Conservation (phyloP, 2,797 vertebrate species). For the Cynodonichthys magdalenae region DNA sequence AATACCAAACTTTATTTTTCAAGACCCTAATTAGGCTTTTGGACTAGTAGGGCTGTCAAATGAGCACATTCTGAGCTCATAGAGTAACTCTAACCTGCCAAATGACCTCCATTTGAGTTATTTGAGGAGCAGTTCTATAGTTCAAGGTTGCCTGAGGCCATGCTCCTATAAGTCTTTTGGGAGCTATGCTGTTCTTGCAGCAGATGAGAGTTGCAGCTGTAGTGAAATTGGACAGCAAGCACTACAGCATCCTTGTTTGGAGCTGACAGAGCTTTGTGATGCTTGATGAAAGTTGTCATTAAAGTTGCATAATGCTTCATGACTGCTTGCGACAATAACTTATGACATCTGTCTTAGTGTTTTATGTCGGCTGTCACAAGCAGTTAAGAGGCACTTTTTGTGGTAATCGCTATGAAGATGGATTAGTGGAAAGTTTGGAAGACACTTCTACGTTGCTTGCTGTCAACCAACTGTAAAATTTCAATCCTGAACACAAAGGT, state of each 20-base stretch:
- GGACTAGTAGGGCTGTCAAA: constrained; percentile 41
- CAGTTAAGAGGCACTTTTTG: constrained; percentile 60
- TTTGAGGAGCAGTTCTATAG: constrained; percentile 57
- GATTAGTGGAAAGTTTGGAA: constrained; percentile 63
- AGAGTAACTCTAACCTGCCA: constrained; percentile 46
- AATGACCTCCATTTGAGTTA: constrained; percentile 70
- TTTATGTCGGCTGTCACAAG: constrained; percentile 72
- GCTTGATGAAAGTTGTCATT: constrained; percentile 72
- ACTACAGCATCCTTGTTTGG: constrained; percentile 26
- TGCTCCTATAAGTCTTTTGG: constrained; percentile 50
- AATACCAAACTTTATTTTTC: constrained; percentile 24
- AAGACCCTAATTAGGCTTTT: constrained; percentile 42
- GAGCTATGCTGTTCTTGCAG: constrained; percentile 41
- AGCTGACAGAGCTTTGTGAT: constrained; percentile 51
- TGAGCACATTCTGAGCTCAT: constrained; percentile 56
- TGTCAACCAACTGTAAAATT: constrained; percentile 50
- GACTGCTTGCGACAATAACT: constrained; percentile 70
- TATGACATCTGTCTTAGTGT: constrained; percentile 71
- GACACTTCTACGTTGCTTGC: constrained; percentile 58
- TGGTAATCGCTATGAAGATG: constrained; percentile 62
- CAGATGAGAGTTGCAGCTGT: constrained; percentile 22
- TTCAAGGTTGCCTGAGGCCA: constrained; percentile 61
- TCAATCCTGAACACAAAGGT: constrained; percentile 54
- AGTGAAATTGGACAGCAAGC: constrained; percentile 25
- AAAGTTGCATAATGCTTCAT: constrained; percentile 75